Evolutionary conservation across 92 coral and sea anemone genomes (phyloP).

Genomic region (Desmophyllum pertusum): DNA sequence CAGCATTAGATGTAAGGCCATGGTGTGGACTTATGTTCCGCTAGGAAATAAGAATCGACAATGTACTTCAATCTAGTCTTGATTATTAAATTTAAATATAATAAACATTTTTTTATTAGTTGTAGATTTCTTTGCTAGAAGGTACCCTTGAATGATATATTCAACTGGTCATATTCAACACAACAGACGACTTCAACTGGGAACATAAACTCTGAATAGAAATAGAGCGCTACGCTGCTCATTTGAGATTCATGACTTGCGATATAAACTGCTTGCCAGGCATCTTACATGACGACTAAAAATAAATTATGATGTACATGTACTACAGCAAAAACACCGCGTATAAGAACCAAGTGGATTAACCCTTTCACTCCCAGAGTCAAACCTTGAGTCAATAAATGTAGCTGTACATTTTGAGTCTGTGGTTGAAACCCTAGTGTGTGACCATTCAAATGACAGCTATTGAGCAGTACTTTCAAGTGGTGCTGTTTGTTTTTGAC

Average conservation of each 20-base stretch:
- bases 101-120: constrained; percentile 5
- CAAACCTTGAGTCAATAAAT: too few species aligned
- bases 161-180: not conserved
- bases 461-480: too few species aligned
- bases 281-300: not conserved
- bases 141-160: not conserved
- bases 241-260: not conserved
- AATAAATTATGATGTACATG: constrained; percentile 4
- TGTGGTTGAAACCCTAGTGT: too few species aligned
- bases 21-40: too few species aligned
- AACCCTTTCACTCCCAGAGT: too few species aligned
- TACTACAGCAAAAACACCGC: too few species aligned
- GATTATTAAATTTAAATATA: not conserved
- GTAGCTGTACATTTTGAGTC: too few species aligned
- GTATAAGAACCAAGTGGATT: too few species aligned
- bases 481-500: too few species aligned
- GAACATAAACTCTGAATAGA: not conserved
- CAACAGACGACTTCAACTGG: not conserved
- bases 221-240: not conserved
- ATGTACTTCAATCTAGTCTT: not conserved
- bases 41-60: not conserved
- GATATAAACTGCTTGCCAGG: not conserved
- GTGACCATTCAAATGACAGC: too few species aligned
- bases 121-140: not conserved
- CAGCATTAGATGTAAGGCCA: too few species aligned